Evolutionary conservation across 2,888 invertebrate genomes (phyloP), one percentile per base, ranked within the genome.

Genomic region (Papilio demoleus): DNA sequence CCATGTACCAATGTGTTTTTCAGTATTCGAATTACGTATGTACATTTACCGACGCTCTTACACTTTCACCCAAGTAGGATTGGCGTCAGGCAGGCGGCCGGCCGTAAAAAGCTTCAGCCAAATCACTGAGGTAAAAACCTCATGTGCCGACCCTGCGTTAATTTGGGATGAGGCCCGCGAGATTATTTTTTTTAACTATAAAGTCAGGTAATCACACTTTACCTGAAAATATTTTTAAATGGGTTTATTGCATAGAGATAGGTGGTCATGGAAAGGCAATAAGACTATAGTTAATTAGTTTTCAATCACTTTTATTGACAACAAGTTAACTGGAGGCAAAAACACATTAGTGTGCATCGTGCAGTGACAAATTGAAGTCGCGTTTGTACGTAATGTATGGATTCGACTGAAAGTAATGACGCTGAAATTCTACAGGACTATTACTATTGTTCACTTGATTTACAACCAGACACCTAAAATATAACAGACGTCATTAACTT

Each of bases 221-320:
- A 31, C 31, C 31, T 31, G n/a, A n/a, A n/a, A n/a, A 31, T 31
- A 31, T 4, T 31, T 4, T 31, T 3, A 31, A 38, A 3, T 38
- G 14, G 12, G 11, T 11, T 14, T 38, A 17, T 66, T 59, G 2
- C 3, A 17, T 24, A 24, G 4, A 17, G 0, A 31, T 60, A 38
- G 34, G 34, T 8, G 45, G 36, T 36, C 34, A 60, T 36, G 6
- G 24, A 59, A 27, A 4, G n/a, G 31, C 45, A 38, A 59, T 50
- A 47, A 58, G 22, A 58, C 38, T 63, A 31, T 63, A 27, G 47
- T 36, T 64, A 58, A 58, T 36, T 42, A 19, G 47, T 58, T 68
- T 63, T 68, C 63, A 59, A 59, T 68, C 58, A 68, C 24, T 17
- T 17, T 17, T 47, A 63, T 58, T 59, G 68, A 68, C 47, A 36